Evolutionary conservation across 2,113 vertebrate genomes (phyloP), one percentile per base, ranked within the genome.

Genomic region (Chloroceryle aenea): DNA sequence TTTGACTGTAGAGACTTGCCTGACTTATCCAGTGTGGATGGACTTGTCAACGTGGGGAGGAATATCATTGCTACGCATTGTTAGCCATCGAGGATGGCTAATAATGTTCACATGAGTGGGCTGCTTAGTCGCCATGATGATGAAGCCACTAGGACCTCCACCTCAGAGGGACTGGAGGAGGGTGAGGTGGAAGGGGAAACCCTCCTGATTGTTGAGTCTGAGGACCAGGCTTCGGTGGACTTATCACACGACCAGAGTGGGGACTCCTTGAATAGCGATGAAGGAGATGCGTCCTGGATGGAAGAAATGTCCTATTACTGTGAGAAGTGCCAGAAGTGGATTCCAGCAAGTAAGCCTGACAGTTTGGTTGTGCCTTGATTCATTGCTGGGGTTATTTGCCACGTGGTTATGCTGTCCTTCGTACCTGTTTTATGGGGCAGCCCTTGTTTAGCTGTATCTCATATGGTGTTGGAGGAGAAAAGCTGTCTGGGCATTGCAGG

Each of bases 121-220:
- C 96, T 98, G 56, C 97, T 97, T 29, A 98, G 97, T 75, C 98
- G 98, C 10, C 98, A 98, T 0, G 99, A 99, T 30, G 99, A 99
- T 10, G 99, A 99, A 89, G 98, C 99, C n/a, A 98, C 98, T 5
- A 98, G 99, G 74, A 99, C 98, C 1, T 99, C 99, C 2, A 98
- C 98, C 27, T 99, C 99, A 0, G 99, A 99, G 91, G 99, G 99
- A 2, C 97, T 99, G 98, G 99, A 99, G 94, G 99, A 99, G 82
- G 99, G 99, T 0, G 99, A 99, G 95, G 99, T 99, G 95, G 99
- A 99, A 96, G 99, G 99, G 1, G 99, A 99, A 95, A 99, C 99
- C 0, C 98, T 99, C 30, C 97, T 99, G 34, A 99, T 99, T 2
- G 99, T 99, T 1, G 99, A 99, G 86, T 99, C 99, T 0, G 99